Base-by-base conservation (phyloP, 92 coral and sea anemone species). In the Umimayanthus chanpuru region DNA sequence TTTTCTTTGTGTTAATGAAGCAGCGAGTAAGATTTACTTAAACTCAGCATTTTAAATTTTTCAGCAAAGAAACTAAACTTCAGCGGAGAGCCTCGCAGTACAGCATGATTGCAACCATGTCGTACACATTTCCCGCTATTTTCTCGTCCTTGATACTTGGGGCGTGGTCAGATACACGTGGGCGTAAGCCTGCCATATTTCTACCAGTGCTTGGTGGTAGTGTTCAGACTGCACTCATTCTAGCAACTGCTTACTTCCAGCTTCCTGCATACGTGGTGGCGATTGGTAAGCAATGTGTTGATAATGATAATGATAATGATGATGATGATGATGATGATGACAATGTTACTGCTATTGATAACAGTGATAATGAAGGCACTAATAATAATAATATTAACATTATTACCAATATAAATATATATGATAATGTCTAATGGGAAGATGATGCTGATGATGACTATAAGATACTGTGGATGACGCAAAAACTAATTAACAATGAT, bases 121-220 rank as follows among this genome's bases (percentile, higher is more conserved):
- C 93, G 32, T 79, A 73, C 50, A 90, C 93, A 23, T 82, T 90
- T 16, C 93, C 93, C 6, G 88, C 93, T 55, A 90, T 90, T 67
- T 90, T 90, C 76, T 47, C 88, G 9, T 90, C 93, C 32, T 75
- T 90, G 78, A 61, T 90, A 68, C 74, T 80, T 25, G 93, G 93
- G 58, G 88, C 93, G n/a, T 76, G 88, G 88, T 90, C 93, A 9
- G 93, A 90, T 66, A 88, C 79, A 67, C 88, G 89, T 16, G 93
- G 93, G 20, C 72, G 93, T 26, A 86, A 39, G 23, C 90, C 90
- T 1, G 77, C 81, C 26, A 86, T 90, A 80, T 61, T 73, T 32
- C 41, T 90, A 55, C 93, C 93, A 64, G 82, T 81, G 28, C 29
- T 87, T 40, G 93, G 93, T 5, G 84, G 82, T 40, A 25, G 85